phyloP scores from a whole-genome alignment of 2,113 vertebrate genomes.

The Podilymbus podiceps region DNA sequence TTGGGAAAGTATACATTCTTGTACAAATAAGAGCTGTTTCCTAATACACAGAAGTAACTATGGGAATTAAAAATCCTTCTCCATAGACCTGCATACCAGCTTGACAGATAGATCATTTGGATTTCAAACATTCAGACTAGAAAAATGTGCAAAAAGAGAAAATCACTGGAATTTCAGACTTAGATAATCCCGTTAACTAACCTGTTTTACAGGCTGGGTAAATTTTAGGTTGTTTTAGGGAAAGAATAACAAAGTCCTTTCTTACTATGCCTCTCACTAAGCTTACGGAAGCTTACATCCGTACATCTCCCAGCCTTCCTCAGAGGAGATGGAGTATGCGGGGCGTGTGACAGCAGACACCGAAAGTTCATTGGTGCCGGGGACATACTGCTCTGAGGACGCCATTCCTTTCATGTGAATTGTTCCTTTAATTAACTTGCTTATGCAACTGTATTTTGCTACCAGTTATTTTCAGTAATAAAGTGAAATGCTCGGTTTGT shows the following conservation, averaged over 20 bases:
- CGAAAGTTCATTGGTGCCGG: background rate
- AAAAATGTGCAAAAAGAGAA: background rate
- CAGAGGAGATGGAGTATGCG: background rate
- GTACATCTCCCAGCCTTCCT: background rate
- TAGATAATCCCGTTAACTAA: background rate
- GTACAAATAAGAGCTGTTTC: background rate
- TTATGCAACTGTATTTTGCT: background rate
- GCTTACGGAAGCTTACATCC: background rate
- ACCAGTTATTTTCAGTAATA: background rate
- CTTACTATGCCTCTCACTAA: background rate
- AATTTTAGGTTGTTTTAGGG: background rate
- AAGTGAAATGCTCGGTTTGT: background rate
- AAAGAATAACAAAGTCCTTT: background rate
- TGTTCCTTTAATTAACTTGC: background rate
- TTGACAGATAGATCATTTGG: background rate
- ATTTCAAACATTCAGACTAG: background rate
- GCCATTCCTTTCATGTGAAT: background rate
- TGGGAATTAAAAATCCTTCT: background rate
- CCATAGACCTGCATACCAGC: background rate
- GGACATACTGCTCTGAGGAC: accelerated
- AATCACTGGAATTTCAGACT: background rate
- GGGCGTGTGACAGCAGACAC: background rate
- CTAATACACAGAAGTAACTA: background rate
- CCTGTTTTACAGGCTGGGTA: background rate
- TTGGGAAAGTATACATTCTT: background rate